Evolutionary conservation across 64 coral and sea anemone species (phyloP).

Genomic region (Pocillopora verrucosa): DNA sequence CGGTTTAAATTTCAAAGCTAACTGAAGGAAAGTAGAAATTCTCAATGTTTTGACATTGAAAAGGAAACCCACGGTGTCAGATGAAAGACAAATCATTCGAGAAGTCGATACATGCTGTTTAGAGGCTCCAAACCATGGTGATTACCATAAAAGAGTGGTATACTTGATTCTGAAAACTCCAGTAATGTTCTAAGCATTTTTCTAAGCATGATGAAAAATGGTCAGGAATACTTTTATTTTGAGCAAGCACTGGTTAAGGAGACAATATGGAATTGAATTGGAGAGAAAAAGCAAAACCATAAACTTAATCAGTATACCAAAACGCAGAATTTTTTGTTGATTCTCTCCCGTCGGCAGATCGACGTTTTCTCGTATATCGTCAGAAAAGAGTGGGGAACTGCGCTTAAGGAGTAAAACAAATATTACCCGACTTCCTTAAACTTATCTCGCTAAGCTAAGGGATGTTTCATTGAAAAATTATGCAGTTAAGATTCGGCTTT

Average conservation of each 20-base stretch:
- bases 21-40: no score
- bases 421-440: neutral
- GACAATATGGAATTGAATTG: neutral
- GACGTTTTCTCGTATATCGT: neutral
- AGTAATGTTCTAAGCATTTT: no score
- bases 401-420: neutral
- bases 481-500: neutral
- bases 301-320: neutral
- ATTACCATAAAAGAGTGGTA: no score
- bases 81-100: no score
- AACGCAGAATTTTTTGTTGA: neutral
- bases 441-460: neutral
- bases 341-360: neutral
- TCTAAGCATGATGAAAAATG: no score
- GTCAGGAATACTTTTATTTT: no score
- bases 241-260: neutral
- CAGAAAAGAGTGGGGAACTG: neutral
- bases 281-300: neutral
- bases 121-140: no score
- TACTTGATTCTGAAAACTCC: no score
- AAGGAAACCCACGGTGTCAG: no score
- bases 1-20: no score
- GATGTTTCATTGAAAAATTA: constrained; percentile 2
- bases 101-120: no score
- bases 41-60: no score